Conservation (phyloP, 1,140 invertebrate species). For the Drosophila bipectinata region DNA sequence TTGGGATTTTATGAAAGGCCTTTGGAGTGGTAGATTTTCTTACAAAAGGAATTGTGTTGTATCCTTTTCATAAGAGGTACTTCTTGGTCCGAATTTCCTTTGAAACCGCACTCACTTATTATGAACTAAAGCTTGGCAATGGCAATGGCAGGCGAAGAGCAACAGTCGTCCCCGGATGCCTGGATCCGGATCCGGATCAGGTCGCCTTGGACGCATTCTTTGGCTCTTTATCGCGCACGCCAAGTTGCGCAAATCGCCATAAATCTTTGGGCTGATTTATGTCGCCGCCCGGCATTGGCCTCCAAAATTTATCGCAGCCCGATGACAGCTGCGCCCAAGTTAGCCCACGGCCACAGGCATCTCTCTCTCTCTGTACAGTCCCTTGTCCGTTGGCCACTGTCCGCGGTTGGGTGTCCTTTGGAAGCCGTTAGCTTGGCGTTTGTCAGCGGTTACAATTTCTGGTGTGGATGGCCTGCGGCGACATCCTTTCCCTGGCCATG, state of each 20-base stretch:
- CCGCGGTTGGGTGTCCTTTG: slow-evolving; percentile 8
- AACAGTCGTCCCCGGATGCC: not conserved
- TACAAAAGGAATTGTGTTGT: not conserved
- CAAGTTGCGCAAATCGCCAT: slow-evolving; percentile 79
- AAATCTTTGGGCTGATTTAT: slow-evolving; percentile 83
- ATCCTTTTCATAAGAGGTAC: not conserved
- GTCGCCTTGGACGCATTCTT: slow-evolving; percentile 38
- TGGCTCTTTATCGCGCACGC: slow-evolving; percentile 64
- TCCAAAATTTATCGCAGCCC: slow-evolving; percentile 75
- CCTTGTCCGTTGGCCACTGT: slow-evolving; percentile 8
- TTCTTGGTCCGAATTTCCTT: not conserved
- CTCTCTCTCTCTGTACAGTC: slow-evolving; percentile 7
- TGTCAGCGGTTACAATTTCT: slow-evolving; percentile 40
- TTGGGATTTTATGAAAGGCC: slow-evolving; percentile 3
- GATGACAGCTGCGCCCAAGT: slow-evolving; percentile 67
- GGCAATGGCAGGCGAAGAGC: slow-evolving; percentile 12
- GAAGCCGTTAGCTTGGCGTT: slow-evolving; percentile 15
- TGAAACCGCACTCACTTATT: slow-evolving; percentile 24
- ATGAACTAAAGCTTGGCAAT: slow-evolving; percentile 39
- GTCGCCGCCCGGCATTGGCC: slow-evolving; percentile 75
- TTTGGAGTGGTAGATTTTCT: not conserved
- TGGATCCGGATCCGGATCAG: slow-evolving; percentile 19
- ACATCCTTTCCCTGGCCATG: slow-evolving; percentile 56
- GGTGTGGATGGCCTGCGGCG: slow-evolving; percentile 38
- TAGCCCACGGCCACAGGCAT: slow-evolving; percentile 43